These are phyloP conservation scores for Psittacula cyanocephala DNA, from an alignment of 2,113 vertebrate genomes.

Conservation along the genomic window DNA sequence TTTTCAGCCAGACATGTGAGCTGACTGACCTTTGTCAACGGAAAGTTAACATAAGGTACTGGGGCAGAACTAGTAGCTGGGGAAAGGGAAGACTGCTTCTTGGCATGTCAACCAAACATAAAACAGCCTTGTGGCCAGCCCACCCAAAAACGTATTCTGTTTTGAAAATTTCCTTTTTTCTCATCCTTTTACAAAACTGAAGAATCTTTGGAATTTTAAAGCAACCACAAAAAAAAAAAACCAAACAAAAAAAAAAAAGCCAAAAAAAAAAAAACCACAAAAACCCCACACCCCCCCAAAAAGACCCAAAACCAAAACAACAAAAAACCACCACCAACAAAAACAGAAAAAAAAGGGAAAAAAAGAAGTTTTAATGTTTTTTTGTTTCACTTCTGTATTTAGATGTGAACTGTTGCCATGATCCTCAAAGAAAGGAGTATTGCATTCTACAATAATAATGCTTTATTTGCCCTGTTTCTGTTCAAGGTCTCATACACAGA, in stretches of 20 bases:
- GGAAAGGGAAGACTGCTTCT: background rate
- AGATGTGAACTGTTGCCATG: background rate
- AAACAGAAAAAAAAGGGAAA: background rate
- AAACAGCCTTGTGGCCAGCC: background rate
- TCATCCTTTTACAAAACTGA: background rate
- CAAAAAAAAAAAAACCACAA: background rate
- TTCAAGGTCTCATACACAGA: background rate
- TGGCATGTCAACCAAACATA: background rate
- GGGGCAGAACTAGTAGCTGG: background rate
- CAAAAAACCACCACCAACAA: background rate
- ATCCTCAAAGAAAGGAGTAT: background rate
- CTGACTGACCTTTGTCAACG: background rate
- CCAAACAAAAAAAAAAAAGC: background rate
- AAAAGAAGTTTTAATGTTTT: background rate
- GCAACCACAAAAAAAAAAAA: background rate
- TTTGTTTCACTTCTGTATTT: background rate
- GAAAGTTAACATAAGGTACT: background rate
- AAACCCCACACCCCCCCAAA: too few species aligned
- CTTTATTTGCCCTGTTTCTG: background rate
- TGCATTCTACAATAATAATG: background rate
- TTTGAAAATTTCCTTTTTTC: background rate
- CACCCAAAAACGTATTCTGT: accelerated
- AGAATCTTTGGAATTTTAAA: background rate
- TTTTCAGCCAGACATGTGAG: background rate
- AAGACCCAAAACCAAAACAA: too few species aligned